phyloP scores from a whole-genome alignment of 2,797 vertebrate genomes.

The Triplophysa yarkandensis region DNA sequence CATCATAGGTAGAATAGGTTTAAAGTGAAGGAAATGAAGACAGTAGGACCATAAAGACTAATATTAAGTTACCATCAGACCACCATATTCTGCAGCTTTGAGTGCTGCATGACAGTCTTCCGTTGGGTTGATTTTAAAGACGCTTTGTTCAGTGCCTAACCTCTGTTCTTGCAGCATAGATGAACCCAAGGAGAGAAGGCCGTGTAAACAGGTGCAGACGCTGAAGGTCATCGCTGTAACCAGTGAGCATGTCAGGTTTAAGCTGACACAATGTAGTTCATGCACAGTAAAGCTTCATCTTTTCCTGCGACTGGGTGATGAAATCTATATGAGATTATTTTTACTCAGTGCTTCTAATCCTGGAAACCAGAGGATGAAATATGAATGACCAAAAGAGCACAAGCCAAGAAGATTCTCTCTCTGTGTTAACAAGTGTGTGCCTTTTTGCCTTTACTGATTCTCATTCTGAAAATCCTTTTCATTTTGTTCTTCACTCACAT shows the following conservation, averaged over 20 bases:
- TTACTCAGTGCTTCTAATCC: constrained; percentile 36
- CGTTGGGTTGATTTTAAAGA: constrained; percentile 9
- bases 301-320: constrained; percentile 22
- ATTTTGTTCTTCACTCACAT: neutral
- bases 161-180: constrained; percentile 7
- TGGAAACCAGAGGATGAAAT: constrained; percentile 44
- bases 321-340: constrained; percentile 52
- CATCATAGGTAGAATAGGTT: neutral
- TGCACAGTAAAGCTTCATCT: constrained; percentile 8
- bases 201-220: constrained; percentile 14
- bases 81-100: constrained; percentile 9
- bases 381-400: constrained; percentile 43
- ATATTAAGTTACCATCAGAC: constrained; percentile 26
- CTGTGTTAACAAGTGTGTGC: neutral
- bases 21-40: neutral
- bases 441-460: constrained; percentile 1
- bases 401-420: constrained; percentile 7
- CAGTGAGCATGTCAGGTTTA: constrained; percentile 20
- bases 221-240: constrained; percentile 26
- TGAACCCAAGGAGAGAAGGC: neutral
- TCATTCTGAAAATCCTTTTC: constrained; percentile 11
- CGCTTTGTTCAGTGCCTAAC: neutral
- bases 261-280: neutral
- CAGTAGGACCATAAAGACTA: constrained; percentile 18
- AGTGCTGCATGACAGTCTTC: constrained; percentile 23